Evolutionary conservation across 1,140 invertebrate genomes (phyloP).

Genomic region (Leptopilina boulardi): DNA sequence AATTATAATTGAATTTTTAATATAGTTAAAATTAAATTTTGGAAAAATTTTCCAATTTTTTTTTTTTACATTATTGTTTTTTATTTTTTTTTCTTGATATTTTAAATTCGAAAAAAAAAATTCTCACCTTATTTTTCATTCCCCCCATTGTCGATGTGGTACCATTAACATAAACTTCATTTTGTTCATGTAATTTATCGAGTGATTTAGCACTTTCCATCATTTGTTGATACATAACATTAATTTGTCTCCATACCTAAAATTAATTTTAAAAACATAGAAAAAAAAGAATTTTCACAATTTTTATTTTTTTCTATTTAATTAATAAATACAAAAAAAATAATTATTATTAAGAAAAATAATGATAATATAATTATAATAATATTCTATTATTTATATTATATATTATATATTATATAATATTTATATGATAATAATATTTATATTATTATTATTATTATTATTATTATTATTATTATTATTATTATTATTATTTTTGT

Average conservation of each 20-base stretch:
- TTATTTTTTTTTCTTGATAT: constrained; percentile 30
- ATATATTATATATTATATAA: too few relatives aligned
- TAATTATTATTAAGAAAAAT: too few relatives aligned
- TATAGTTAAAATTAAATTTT: constrained; percentile 14
- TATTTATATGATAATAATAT: too few relatives aligned
- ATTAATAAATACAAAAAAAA: too few relatives aligned
- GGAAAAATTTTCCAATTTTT: too few relatives aligned
- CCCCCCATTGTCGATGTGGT: constrained; percentile 88
- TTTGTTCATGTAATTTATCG: constrained; percentile 86
- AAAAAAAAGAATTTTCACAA: too few relatives aligned
- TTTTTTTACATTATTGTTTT: constrained; percentile 3
- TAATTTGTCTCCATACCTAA: constrained; percentile 89
- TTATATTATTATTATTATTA: too few relatives aligned
- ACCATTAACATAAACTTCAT: constrained; percentile 87
- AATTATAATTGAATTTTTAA: background rate
- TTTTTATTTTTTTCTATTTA: too few relatives aligned
- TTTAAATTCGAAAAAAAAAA: constrained; percentile 12
- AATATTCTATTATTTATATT: too few relatives aligned
- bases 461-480: too few relatives aligned
- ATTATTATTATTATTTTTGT: too few relatives aligned
- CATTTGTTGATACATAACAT: constrained; percentile 91
- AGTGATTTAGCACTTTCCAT: constrained; percentile 84
- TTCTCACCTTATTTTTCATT: constrained; percentile 87
- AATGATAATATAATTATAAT: too few relatives aligned
- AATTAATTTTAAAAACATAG: background rate